A percentile compares a stretch with the other conserved stretches of the same genome.
These are phyloP conservation scores for Indicator maculatus DNA, from an alignment of 2,113 vertebrate genomes.

Conservation along the genomic window DNA sequence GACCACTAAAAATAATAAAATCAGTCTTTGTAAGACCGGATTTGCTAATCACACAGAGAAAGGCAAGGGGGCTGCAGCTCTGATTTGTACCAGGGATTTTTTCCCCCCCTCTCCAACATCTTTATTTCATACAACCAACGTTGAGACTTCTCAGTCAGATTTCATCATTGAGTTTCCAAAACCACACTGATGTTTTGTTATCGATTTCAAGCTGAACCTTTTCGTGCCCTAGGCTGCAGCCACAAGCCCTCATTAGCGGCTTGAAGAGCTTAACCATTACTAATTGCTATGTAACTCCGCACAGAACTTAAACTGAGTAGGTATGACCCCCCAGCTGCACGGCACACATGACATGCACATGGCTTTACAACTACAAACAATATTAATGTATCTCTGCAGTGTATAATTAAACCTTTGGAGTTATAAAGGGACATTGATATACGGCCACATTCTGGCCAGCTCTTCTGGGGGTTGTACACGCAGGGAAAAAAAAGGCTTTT, in stretches of 20 bases:
- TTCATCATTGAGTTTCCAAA: background rate
- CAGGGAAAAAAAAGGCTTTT: background rate
- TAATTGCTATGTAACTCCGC: background rate
- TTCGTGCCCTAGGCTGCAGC: background rate
- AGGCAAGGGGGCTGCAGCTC: background rate
- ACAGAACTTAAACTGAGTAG: background rate
- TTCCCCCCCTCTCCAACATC: accelerated
- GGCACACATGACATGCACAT: background rate
- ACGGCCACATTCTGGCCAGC: background rate
- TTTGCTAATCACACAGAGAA: background rate
- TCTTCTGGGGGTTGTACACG: background rate
- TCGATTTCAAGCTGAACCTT: background rate
- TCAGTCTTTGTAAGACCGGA: background rate
- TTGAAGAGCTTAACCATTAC: background rate
- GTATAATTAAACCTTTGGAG: background rate
- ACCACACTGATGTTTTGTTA: background rate
- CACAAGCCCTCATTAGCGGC: accelerated
- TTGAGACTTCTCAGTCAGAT: background rate
- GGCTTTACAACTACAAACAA: background rate
- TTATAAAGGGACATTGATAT: background rate
- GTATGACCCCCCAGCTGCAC: no score
- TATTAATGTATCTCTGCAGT: background rate
- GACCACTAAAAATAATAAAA: background rate
- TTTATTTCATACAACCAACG: background rate
- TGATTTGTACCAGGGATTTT: background rate